These are phyloP conservation scores for Bellardia pandia DNA, from an alignment of 2,888 invertebrate genomes.

Conservation along the genomic window DNA sequence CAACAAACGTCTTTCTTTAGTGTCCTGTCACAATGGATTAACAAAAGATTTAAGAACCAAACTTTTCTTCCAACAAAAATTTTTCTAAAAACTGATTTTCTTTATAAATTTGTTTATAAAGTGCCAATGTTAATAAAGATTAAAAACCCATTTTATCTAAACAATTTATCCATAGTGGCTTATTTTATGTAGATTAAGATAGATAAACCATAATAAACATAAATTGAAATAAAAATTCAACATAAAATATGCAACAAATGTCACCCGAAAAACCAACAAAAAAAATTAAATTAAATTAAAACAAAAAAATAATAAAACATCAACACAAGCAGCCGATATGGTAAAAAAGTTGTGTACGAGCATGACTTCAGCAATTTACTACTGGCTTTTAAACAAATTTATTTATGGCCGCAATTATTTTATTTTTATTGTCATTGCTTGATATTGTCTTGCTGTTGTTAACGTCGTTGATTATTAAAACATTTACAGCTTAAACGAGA, in stretches of 20 bases:
- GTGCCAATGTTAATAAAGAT: not conserved
- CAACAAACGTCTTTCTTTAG: no score
- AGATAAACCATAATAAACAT: conserved; percentile 26
- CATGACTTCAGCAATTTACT: conserved; percentile 58
- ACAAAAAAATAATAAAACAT: conserved; percentile 11
- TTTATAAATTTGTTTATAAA: no score
- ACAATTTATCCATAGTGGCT: conserved; percentile 24
- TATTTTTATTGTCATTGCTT: conserved; percentile 81
- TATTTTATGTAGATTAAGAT: conserved; percentile 11
- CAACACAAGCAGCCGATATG: conserved; percentile 58
- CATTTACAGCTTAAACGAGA: conserved; percentile 9
- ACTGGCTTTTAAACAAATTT: conserved; percentile 79
- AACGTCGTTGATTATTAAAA: conserved; percentile 51
- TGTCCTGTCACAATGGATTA: no score
- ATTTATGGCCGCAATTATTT: conserved; percentile 83
- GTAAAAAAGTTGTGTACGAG: conserved; percentile 24
- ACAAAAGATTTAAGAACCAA: no score
- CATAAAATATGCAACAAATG: conserved; percentile 72
- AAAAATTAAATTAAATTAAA: not conserved
- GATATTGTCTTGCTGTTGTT: conserved; percentile 42
- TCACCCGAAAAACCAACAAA: conserved; percentile 53
- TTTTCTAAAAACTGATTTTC: no score
- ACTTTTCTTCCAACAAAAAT: no score
- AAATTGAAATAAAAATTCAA: conserved; percentile 21
- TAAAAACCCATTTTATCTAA: conserved; percentile 16